Evolutionary conservation across 2,113 vertebrate genomes (phyloP).

Genomic region (Myrmecobius fasciatus): DNA sequence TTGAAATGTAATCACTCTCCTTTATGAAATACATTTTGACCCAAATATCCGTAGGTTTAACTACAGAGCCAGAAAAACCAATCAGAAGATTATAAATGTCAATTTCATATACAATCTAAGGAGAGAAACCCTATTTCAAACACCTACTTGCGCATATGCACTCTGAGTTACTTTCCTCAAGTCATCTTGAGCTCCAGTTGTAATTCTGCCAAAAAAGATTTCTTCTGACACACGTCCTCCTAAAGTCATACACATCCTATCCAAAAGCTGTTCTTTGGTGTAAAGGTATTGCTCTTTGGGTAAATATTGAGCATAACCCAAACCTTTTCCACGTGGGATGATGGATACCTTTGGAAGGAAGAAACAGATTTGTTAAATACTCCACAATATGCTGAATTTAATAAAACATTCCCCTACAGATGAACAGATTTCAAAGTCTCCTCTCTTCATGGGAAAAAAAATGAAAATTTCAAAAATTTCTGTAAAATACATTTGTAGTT

Average conservation of each 20-base stretch:
- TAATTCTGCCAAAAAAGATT: slow-evolving; percentile 95
- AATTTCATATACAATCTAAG: not conserved
- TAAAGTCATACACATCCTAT: slow-evolving; percentile 98
- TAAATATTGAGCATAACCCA: slow-evolving; percentile 98
- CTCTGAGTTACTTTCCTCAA: slow-evolving; percentile 97
- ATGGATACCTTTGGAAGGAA: slow-evolving; percentile 91
- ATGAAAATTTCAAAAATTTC: not conserved
- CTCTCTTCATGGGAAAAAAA: not conserved
- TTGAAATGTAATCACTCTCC: not conserved
- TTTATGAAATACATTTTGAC: not conserved
- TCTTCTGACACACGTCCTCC: slow-evolving; percentile 96
- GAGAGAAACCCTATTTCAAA: not conserved
- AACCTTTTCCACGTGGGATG: slow-evolving; percentile 95
- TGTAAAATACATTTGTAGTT: not conserved
- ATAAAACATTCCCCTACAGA: not conserved
- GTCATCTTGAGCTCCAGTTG: slow-evolving; percentile 97
- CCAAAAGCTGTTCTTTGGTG: slow-evolving; percentile 96
- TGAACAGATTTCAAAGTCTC: not conserved
- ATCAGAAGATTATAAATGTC: not conserved
- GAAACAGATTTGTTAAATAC: not conserved
- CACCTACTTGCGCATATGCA: slow-evolving; percentile 94
- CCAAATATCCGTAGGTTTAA: not conserved
- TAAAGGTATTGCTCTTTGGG: slow-evolving; percentile 97
- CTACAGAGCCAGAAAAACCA: not conserved
- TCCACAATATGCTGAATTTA: not conserved